Percentiles rank a stretch among this genome's conserved stretches.
phyloP scores from a whole-genome alignment of 2,797 vertebrate genomes.

The Peromyscus eremicus region DNA sequence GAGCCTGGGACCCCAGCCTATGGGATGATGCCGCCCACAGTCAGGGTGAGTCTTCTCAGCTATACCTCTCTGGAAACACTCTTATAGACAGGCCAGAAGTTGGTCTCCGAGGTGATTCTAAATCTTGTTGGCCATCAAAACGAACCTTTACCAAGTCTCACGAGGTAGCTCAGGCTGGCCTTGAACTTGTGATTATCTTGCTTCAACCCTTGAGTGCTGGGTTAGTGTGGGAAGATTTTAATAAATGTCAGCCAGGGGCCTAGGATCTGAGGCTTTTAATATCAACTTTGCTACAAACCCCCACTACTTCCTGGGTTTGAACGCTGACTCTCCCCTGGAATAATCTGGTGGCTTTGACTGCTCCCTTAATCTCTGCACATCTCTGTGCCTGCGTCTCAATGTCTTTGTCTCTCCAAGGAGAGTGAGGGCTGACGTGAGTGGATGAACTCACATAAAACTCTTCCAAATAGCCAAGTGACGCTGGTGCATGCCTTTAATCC shows the following conservation, averaged over 20 bases:
- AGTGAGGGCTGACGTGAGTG: not conserved
- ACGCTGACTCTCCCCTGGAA: not conserved
- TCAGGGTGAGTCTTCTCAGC: not conserved
- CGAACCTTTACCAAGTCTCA: not conserved
- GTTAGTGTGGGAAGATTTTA: not conserved
- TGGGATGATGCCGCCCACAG: not conserved
- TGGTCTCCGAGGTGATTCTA: not conserved
- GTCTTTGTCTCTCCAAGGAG: not conserved
- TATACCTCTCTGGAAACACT: not conserved
- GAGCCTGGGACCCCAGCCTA: not conserved
- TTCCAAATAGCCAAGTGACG: not conserved
- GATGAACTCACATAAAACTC: not conserved
- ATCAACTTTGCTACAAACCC: not conserved
- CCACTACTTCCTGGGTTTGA: not conserved
- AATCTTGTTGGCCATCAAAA: not conserved
- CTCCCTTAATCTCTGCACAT: not conserved
- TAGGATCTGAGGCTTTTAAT: constrained; percentile 27
- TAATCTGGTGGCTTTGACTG: not conserved
- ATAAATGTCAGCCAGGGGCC: not conserved
- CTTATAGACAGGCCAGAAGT: not conserved
- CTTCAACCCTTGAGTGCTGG: not conserved
- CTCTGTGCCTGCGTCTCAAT: not conserved
- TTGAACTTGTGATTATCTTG: not conserved
- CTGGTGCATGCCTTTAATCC: no score
- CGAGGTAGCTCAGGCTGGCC: not conserved